These are phyloP conservation scores for Araneus ventricosus DNA, from an alignment of 1,140 invertebrate genomes.

Conservation along the genomic window DNA sequence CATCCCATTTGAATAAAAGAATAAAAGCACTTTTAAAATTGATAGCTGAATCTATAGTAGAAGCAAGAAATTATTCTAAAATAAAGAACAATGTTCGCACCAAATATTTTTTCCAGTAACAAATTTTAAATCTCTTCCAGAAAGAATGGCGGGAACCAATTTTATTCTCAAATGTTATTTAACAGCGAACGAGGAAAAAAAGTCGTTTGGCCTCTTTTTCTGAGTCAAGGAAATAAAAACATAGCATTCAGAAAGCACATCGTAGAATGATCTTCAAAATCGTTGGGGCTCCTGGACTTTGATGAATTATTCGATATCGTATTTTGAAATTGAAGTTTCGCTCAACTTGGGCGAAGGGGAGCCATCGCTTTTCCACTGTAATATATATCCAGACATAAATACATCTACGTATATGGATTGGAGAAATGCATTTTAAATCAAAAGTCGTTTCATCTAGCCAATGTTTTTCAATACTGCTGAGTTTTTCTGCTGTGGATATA, in stretches of 20 bases:
- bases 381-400: conserved; percentile 72
- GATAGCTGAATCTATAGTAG: no score
- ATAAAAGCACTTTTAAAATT: not conserved
- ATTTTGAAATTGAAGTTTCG: conserved; percentile 71
- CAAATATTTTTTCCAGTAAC: conserved; percentile 13
- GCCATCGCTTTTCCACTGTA: conserved; percentile 11
- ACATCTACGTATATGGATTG: conserved; percentile 53
- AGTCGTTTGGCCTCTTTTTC: not conserved
- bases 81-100: not conserved
- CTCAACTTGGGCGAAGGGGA: not conserved
- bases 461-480: conserved; percentile 68
- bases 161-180: conserved; percentile 43
- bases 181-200: not conserved
- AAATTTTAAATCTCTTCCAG: not conserved
- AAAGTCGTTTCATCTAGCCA: conserved; percentile 65
- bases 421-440: conserved; percentile 71
- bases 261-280: conserved; percentile 46
- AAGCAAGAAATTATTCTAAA: not conserved
- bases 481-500: conserved; percentile 41
- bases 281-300: conserved; percentile 54
- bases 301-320: conserved; percentile 73
- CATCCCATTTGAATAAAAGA: not conserved
- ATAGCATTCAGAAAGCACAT: conserved; percentile 35
- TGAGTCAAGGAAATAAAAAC: conserved; percentile 49
- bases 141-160: not conserved